phyloP scores from a whole-genome alignment of 1,140 invertebrate species.

The Drosophila sproati region DNA sequence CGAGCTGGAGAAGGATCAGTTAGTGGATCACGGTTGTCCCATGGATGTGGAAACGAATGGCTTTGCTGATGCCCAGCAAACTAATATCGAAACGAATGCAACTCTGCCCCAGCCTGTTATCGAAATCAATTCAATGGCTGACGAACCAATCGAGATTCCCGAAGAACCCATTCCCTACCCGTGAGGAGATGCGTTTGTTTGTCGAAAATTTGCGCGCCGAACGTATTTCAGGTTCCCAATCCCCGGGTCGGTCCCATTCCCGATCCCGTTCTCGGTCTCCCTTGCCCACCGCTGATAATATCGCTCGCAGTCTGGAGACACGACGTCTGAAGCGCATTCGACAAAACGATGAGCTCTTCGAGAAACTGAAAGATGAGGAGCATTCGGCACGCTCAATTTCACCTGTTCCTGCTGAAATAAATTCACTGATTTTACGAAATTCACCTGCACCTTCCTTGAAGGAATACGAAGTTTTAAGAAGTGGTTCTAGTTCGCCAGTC shows the following conservation, averaged over 20 bases:
- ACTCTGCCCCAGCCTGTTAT: conserved; percentile 54
- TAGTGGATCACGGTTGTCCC: conserved; percentile 54
- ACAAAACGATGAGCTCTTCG: conserved; percentile 72
- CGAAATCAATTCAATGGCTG: conserved; percentile 56
- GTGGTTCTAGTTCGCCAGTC: neutral
- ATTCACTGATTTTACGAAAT: neutral
- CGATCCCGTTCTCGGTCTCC: conserved; percentile 71
- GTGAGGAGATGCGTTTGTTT: conserved; percentile 59
- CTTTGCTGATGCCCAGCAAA: neutral
- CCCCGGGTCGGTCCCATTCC: conserved; percentile 41
- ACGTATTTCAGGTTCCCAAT: conserved; percentile 29
- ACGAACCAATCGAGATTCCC: conserved; percentile 28
- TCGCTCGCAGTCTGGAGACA: conserved; percentile 63
- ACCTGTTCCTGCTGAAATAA: neutral
- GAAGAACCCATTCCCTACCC: conserved; percentile 28
- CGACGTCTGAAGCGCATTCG: conserved; percentile 59
- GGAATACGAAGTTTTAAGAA: neutral
- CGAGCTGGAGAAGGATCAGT: conserved; percentile 60
- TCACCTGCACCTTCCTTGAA: neutral
- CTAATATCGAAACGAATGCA: neutral
- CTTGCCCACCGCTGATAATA: conserved; percentile 68
- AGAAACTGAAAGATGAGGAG: conserved; percentile 50
- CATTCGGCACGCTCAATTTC: neutral
- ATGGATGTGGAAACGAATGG: conserved; percentile 47
- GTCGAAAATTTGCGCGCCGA: conserved; percentile 59